Base-by-base conservation (phyloP, 1,140 invertebrate genomes). In the Polypedilum vanderplanki region DNA sequence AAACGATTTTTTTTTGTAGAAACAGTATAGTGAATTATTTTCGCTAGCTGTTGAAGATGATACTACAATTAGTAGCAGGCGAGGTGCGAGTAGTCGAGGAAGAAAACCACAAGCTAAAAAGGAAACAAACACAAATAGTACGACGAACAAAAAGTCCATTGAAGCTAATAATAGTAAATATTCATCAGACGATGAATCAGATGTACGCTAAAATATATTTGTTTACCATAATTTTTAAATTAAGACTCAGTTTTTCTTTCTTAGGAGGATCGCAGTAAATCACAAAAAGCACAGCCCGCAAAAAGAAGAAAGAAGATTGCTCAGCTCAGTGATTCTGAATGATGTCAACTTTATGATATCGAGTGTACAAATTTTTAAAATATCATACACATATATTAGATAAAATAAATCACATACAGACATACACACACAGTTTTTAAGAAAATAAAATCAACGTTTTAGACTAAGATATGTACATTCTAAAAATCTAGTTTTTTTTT, bases 21-120 rank as follows among this genome's bases (percentile, higher is more conserved):
- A 92, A 84, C 93, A 92, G 84, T 98, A 93, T 81, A 91, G 91
- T 81, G 94, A 97, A 80, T 85, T 98, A 75, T 94, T 98, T 83
- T 90, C 93, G 0, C 86, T 98, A 77, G 92, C 94, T 7, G 95
- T 96, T 82, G 90, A 95, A 77, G 94, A 94, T 76, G 95, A 96
- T 65, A 82, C 80, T 5, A 81, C 80, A 24, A 18, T 18, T 10
- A 80, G 79, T 46, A 81, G 81, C 1, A 77, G 81, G 8, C 78
- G 81, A 12, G 81, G 81, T 9, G 78, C 79, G 8, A 82, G 80
- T 75, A 80, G 80, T 7, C 79, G 81, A 22, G 81, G 81, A 40
- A 82, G 82, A 46, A 81, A 80, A 40, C 78, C 80, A 57, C 77
- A 78, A 65, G 77, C 75, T 73, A 83, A 83, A 79, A 83, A 82